Conservation (phyloP, 2,113 vertebrate genomes). For the Nycticebus coucang region DNA sequence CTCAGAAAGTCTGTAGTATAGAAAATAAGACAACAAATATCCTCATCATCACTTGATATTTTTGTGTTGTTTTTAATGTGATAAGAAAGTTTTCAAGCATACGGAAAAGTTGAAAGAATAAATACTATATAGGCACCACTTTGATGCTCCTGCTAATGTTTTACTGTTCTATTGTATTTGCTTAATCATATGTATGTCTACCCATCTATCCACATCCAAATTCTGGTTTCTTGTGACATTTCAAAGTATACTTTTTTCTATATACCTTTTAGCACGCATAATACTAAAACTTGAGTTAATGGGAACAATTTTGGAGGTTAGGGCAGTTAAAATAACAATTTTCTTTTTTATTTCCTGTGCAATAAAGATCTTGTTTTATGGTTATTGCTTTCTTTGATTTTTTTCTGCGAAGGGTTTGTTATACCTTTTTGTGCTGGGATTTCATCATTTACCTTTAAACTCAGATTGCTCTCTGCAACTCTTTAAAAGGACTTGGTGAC, state of each 20-base stretch:
- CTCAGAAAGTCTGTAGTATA: not conserved
- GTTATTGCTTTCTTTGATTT: not conserved
- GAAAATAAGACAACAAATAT: not conserved
- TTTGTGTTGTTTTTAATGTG: not conserved
- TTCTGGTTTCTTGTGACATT: not conserved
- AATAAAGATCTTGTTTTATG: not conserved
- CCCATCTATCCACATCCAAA: not conserved
- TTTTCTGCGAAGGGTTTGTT: not conserved
- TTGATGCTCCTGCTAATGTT: not conserved
- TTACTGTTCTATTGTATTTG: not conserved
- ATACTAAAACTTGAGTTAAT: not conserved
- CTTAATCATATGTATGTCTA: not conserved
- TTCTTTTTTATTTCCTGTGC: not conserved
- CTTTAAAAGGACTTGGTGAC: not conserved
- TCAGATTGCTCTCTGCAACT: not conserved
- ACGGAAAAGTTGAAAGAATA: not conserved
- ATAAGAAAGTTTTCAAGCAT: not conserved
- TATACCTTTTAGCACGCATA: not conserved
- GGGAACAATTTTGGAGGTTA: not conserved
- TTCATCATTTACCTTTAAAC: slow-evolving; percentile 21
- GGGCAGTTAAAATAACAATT: not conserved
- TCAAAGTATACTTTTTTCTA: not conserved
- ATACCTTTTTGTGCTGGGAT: not conserved
- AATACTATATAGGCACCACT: not conserved
- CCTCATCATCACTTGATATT: not conserved